A percentile compares a stretch with the other conserved stretches of the same genome.
phyloP scores from a whole-genome alignment of 2,113 vertebrate genomes.

The Ochotona curzoniae region DNA sequence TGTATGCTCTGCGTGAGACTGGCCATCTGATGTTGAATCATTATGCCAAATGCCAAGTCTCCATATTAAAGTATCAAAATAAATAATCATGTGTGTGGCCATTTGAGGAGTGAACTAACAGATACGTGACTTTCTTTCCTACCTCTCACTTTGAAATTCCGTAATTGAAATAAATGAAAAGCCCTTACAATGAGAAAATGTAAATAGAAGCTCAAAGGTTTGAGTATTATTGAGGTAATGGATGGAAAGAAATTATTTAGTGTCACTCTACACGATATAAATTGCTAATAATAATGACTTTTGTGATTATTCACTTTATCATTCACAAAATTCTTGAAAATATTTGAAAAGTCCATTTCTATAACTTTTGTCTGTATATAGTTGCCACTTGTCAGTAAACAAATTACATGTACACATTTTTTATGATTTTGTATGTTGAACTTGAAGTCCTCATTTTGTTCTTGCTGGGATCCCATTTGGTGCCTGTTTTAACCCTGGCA shows the following conservation, averaged over 20 bases:
- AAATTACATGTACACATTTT: background rate
- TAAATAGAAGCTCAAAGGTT: background rate
- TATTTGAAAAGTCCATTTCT: background rate
- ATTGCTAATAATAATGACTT: background rate
- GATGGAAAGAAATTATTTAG: background rate
- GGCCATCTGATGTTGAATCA: too few species aligned
- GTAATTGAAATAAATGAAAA: background rate
- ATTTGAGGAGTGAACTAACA: too few species aligned
- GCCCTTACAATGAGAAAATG: background rate
- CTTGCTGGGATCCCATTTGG: too few species aligned
- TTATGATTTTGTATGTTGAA: constrained; percentile 5
- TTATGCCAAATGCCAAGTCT: too few species aligned
- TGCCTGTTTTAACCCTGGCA: too few species aligned
- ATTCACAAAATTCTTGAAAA: background rate
- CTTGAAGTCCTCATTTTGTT: background rate
- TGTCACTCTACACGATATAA: background rate
- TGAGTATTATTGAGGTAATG: background rate
- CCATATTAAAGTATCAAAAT: too few species aligned
- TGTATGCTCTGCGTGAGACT: too few species aligned
- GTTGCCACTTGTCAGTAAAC: background rate
- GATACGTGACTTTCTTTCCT: too few species aligned
- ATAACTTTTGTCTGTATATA: background rate
- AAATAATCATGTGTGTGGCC: too few species aligned
- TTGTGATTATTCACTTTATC: background rate
- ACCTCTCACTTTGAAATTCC: too few species aligned